Conservation (phyloP, 2,888 invertebrate genomes). For the Trimorus sp. region DNA sequence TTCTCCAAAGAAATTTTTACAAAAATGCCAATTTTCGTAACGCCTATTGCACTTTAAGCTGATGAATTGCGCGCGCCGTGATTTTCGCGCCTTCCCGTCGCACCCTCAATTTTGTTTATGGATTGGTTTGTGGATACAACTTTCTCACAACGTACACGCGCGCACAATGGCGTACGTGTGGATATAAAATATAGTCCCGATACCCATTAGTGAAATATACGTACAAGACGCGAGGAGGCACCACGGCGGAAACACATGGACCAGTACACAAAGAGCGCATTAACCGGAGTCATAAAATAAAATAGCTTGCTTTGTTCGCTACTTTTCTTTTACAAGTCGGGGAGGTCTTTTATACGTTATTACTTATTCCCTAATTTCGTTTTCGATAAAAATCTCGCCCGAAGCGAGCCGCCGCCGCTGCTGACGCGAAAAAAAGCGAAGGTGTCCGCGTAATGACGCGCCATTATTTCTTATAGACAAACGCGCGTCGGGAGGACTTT, state of each 20-base stretch:
- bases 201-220: constrained; percentile 70
- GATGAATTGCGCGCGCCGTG: too few relatives aligned
- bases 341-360: constrained; percentile 45
- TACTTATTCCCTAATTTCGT: constrained; percentile 41
- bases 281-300: constrained; percentile 77
- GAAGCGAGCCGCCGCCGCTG: too few relatives aligned
- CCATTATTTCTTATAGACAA: too few relatives aligned
- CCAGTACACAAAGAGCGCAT: constrained; percentile 78
- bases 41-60: too few relatives aligned
- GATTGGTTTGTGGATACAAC: background rate
- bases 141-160: constrained; percentile 4
- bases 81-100: too few relatives aligned
- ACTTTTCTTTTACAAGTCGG: constrained; percentile 64
- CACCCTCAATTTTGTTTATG: background rate
- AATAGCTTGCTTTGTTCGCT: constrained; percentile 71
- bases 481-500: too few relatives aligned
- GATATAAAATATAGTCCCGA: constrained; percentile 58
- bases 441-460: too few relatives aligned
- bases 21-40: too few relatives aligned
- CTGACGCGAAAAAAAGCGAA: too few relatives aligned
- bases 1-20: too few relatives aligned
- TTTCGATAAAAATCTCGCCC: constrained; percentile 20
- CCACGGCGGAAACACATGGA: constrained; percentile 76
- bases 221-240: constrained; percentile 68
- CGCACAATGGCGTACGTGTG: constrained; percentile 7